Base-by-base conservation (phyloP, 2,888 invertebrate genomes). In the Cactoblastis cactorum region DNA sequence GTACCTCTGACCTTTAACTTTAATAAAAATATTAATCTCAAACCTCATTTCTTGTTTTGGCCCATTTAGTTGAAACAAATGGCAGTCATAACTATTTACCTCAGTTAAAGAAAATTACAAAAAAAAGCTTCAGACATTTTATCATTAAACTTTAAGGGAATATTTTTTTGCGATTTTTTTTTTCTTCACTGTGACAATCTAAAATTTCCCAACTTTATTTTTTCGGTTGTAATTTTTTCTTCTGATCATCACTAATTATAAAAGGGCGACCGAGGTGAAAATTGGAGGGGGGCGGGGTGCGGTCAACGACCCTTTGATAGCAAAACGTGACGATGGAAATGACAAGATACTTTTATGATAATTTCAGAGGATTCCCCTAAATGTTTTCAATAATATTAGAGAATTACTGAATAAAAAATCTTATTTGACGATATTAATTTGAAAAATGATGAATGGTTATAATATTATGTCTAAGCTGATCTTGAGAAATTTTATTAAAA, bases 221-320 rank as follows among this genome's bases (percentile, higher is more conserved):
- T 73, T 74, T 75, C 66, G 61, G 62, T 67, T 72, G 67, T 66
- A 67, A 77, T 65, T 77, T 80, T 65, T 66, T 63, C 63, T 69
- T 73, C 60, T 77, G 77, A 83, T 82, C 77, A 82, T 83, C 83
- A 80, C 83, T 84, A 84, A 86, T 86, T 86, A 84, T 77, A 67
- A 64, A 55, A 61, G 65, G 72, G 68, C 65, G 66, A 57, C 58
- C 62, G 65, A 80, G 75, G 69, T 65, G 71, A 74, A 69, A 77
- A 69, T 71, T 74, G 65, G 59, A 64, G 69, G 59, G 65, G 69
- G 68, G 69, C 64, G 67, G 62, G 57, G 54, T 70, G 74, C 72
- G 85, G 77, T 85, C 85, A 80, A 68, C 74, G 71, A 79, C 79
- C 83, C 67, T 65, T 65, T 37, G 28, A 38, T 46, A 14, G 22